These are phyloP conservation scores for Ailurus styani DNA, from an alignment of 2,113 vertebrate genomes.

Conservation along the genomic window DNA sequence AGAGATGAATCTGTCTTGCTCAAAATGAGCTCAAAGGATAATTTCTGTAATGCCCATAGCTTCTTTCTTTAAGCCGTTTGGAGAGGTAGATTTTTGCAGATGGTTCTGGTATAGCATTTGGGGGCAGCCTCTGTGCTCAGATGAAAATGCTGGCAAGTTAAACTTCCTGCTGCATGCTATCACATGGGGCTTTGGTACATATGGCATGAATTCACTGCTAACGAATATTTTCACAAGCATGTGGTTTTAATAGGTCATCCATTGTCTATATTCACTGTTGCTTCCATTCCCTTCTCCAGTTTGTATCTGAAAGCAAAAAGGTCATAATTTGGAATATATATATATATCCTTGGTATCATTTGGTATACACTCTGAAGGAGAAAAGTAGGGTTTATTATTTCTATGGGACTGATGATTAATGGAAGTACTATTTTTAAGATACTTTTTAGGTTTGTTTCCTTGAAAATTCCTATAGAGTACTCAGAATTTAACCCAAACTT, in stretches of 20 bases:
- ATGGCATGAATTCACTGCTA: conserved; percentile 12
- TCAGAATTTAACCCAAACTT: conserved; percentile 28
- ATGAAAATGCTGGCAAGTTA: background rate
- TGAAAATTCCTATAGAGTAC: background rate
- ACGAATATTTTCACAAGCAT: conserved; percentile 1
- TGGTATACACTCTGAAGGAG: conserved; percentile 9
- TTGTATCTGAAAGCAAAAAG: conserved; percentile 50
- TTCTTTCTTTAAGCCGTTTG: conserved; percentile 4
- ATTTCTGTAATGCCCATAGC: conserved; percentile 41
- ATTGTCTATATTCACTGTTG: background rate
- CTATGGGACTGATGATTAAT: background rate
- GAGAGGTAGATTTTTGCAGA: conserved; percentile 16
- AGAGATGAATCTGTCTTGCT: conserved; percentile 50
- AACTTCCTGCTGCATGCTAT: background rate
- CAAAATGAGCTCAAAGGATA: conserved; percentile 40
- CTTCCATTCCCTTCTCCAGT: background rate
- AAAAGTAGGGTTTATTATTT: background rate
- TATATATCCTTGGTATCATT: background rate
- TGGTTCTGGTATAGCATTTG: background rate
- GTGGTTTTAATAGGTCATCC: background rate
- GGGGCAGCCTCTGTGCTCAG: background rate
- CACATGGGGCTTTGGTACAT: background rate
- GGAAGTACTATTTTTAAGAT: background rate
- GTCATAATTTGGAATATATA: conserved; percentile 3
- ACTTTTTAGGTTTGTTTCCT: background rate